Base-by-base conservation (phyloP, 2,888 invertebrate species). In the Synanthedon myopaeformis region DNA sequence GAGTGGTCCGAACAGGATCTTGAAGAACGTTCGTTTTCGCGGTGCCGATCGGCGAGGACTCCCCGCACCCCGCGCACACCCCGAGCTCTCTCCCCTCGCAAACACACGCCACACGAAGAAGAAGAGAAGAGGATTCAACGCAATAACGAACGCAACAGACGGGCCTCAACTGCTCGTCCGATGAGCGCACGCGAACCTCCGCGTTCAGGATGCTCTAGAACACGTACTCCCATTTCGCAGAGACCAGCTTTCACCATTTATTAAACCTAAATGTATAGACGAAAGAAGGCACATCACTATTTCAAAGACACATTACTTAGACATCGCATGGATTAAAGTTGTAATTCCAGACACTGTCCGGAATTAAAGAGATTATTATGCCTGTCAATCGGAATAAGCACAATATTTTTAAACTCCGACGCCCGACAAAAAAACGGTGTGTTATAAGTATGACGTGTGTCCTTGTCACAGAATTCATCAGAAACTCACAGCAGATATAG, bases 181-280 rank as follows among this genome's bases (percentile, higher is more conserved):
- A 67, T 71, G 35, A 83, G 75, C 56, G 83, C 84, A 0, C 74
- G 86, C 28, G 84, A 77, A 2, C 73, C 77, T 1, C 74, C 75
- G 0, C 69, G 75, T 19, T 73, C 81, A 0, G 69, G 72, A 0
- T 77, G 76, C 58, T 77, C 82, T 0, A 65, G 86, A 23, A 13
- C 49, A 13, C 76, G 83, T 52, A 68, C 80, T 1, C 61, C 83
- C 1, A 63, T 85, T 49, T 70, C 80, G n/a, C 82, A 80, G 54
- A 75, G 87, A 19, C 87, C 87, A 0, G 86, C 87, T 12, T 87
- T 87, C 57, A 77, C 84, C 17, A 69, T 87, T 53, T 87, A 87
- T 67, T 86, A 62, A 72, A 35, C 10, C 10, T 35, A 35, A 35
- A 35, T 3, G 35, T 35, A 10, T 35, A 35, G 35, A 28, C 2